Conservation (phyloP, 2,113 vertebrate genomes). For the Malaclemys terrapin region DNA sequence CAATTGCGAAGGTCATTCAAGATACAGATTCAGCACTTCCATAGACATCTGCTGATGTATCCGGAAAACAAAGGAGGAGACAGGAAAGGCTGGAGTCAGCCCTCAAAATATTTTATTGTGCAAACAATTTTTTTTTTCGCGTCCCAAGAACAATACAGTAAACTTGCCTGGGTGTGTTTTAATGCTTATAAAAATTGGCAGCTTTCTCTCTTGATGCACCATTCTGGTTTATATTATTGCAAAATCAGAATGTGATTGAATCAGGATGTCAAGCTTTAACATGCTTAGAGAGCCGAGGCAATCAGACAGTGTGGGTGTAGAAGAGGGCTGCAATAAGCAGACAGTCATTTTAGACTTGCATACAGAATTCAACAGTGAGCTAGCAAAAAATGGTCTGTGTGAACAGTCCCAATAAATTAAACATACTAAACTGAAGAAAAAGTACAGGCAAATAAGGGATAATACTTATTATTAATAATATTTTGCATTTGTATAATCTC, state of each 20-base stretch:
- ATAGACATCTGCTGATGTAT: slow-evolving; percentile 76
- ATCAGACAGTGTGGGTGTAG: slow-evolving; percentile 24
- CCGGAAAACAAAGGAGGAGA: slow-evolving; percentile 77
- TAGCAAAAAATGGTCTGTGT: not conserved
- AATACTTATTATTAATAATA: not conserved
- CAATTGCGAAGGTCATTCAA: slow-evolving; percentile 70
- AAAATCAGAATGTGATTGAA: slow-evolving; percentile 53
- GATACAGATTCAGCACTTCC: slow-evolving; percentile 72
- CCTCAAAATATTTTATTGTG: slow-evolving; percentile 44
- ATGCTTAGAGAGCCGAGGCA: slow-evolving; percentile 1
- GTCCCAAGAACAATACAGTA: slow-evolving; percentile 72
- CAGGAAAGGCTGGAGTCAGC: slow-evolving; percentile 76
- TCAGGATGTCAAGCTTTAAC: slow-evolving; percentile 66
- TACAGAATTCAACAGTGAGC: accelerated
- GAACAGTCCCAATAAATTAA: not conserved
- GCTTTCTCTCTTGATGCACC: slow-evolving; percentile 27
- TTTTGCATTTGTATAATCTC: not conserved
- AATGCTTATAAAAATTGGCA: slow-evolving; percentile 27
- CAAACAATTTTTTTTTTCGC: slow-evolving; percentile 28
- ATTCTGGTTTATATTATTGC: slow-evolving; percentile 38
- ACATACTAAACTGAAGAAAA: not conserved
- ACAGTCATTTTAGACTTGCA: not conserved
- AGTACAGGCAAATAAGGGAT: not conserved
- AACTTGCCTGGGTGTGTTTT: slow-evolving; percentile 62
- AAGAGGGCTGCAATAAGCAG: not conserved